Conservation (phyloP, 2,113 vertebrate species). For the Donacobius atricapilla region DNA sequence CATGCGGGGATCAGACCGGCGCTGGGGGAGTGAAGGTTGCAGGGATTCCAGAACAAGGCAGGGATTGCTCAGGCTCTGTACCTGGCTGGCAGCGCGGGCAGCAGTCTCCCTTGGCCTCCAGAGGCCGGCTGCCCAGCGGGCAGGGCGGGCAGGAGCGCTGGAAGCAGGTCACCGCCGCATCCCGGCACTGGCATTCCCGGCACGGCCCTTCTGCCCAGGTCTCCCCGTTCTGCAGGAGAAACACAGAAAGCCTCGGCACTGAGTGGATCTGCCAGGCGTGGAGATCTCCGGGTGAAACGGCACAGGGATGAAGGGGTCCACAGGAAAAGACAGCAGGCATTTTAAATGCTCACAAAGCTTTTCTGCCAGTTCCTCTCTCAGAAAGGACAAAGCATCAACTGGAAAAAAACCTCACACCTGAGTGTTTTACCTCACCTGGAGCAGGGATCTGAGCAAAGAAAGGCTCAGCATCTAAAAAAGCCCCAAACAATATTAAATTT, state of each 20-base stretch:
- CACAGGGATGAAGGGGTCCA: background rate
- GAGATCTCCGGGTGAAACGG: background rate
- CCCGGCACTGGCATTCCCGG: slow-evolving; percentile 80
- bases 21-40: accelerated
- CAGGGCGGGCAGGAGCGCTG: slow-evolving; percentile 83
- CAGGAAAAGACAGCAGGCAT: background rate
- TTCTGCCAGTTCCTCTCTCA: background rate
- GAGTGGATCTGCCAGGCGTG: accelerated
- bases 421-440: slow-evolving; percentile 57
- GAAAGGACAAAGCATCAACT: background rate
- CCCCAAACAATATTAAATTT: background rate
- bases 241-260: background rate
- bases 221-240: slow-evolving; percentile 68
- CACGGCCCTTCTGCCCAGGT: slow-evolving; percentile 81
- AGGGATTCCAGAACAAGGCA: accelerated
- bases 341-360: background rate
- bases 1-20: accelerated
- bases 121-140: slow-evolving; percentile 72
- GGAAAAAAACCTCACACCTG: slow-evolving; percentile 33
- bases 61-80: background rate
- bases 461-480: background rate
- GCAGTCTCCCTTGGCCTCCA: slow-evolving; percentile 70
- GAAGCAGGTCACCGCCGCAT: slow-evolving; percentile 79
- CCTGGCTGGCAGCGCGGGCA: slow-evolving; percentile 85
- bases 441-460: slow-evolving; percentile 39